Conservation (phyloP, 2,797 vertebrate species). For the Sorex maritimensis region DNA sequence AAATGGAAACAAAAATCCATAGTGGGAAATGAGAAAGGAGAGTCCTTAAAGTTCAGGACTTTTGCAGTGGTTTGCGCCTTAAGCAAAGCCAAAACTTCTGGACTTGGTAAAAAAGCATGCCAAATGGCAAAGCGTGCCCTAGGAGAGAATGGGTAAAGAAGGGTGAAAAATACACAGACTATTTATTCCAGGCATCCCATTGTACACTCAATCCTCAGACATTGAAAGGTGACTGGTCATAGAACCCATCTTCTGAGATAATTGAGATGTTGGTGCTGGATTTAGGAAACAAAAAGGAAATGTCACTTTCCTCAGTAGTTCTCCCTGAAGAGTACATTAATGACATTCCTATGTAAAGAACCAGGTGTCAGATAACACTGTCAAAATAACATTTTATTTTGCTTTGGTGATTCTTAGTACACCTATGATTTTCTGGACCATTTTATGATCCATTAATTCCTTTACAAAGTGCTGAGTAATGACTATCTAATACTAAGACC, state of each 20-base stretch:
- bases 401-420: background rate
- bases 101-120: background rate
- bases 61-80: background rate
- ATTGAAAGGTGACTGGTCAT: background rate
- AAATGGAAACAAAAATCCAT: background rate
- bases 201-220: background rate
- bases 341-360: background rate
- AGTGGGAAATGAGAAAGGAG: background rate
- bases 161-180: background rate
- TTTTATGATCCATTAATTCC: slow-evolving; percentile 38
- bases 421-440: background rate
- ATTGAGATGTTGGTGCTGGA: background rate
- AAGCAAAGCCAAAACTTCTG: slow-evolving; percentile 7
- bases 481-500: slow-evolving; percentile 3
- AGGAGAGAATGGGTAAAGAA: background rate
- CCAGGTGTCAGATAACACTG: background rate
- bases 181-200: background rate
- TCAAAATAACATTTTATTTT: background rate
- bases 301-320: background rate
- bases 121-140: background rate
- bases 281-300: background rate
- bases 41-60: background rate
- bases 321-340: background rate
- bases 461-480: background rate
- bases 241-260: background rate